Base-by-base conservation (phyloP, 2,888 invertebrate species). In the Drosophila ezoana region DNA sequence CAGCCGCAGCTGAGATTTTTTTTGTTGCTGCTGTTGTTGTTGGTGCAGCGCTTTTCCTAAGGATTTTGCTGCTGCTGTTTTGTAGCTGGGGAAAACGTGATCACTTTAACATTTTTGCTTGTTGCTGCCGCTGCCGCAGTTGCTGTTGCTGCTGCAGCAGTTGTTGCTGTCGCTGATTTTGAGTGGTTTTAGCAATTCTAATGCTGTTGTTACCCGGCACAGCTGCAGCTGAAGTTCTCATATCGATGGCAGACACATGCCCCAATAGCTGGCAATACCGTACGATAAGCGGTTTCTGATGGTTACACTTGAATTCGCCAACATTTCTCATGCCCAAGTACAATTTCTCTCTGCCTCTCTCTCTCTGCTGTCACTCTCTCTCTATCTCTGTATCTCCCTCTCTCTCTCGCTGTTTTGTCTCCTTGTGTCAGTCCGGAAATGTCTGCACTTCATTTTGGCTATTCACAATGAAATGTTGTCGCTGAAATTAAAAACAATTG, bases 51-150 rank as follows among this genome's bases (percentile, higher is more conserved):
- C 32, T 57, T 66, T 69, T 58, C 40, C 51, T 63, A 75, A 86
- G 89, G 89, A 86, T 79, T 87, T 87, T 58, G 37, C 64, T 48
- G 61, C 60, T 72, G 67, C 48, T 67, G 67, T 72, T 62, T 75
- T 66, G 63, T 69, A 51, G 66, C 66, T 65, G 59, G 45, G 63
- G 64, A 90, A 90, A 90, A 90, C 91, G 90, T 90, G 90, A 90
- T 90, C 90, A 79, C 81, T 91, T 91, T 88, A 90, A 87, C 89
- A 89, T 90, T 90, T 90, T 84, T 85, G 70, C 80, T 76, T 79
- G 80, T 85, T 79, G 77, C 69, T 72, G 63, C 43, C 23, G 52
- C 33, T 53, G 37, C 49, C 63, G 69, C 54, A n/a, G n/a, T n/a
- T 77, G 74, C 63, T 72, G 78, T 67, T 76, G 74, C 60, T 65